Conservation (phyloP, 2,888 invertebrate species). For the Cosmia trapezina region DNA sequence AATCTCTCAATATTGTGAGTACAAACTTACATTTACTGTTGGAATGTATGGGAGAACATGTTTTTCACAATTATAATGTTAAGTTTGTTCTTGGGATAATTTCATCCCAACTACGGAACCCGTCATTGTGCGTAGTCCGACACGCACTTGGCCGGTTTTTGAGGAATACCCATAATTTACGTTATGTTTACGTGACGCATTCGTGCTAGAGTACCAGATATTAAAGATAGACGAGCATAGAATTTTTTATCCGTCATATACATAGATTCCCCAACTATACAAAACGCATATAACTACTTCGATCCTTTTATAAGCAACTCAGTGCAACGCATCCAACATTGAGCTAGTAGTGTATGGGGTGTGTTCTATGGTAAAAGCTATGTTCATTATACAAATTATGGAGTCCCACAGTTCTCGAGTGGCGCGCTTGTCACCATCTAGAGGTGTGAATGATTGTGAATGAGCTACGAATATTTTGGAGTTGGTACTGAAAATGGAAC, state of each 20-base stretch:
- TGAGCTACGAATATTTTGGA: slow-evolving; percentile 27
- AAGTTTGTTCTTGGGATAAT: too few species aligned
- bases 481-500: not conserved
- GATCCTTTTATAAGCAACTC: slow-evolving; percentile 11
- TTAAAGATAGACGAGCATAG: not conserved
- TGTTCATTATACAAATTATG: slow-evolving; percentile 67
- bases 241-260: not conserved
- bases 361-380: slow-evolving; percentile 36
- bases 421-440: slow-evolving; percentile 57
- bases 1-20: too few species aligned
- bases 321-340: slow-evolving; percentile 20
- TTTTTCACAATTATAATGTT: too few species aligned
- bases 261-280: not conserved
- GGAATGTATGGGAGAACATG: too few species aligned
- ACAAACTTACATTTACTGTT: too few species aligned
- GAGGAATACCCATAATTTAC: too few species aligned
- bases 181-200: too few species aligned
- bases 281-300: not conserved
- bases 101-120: too few species aligned
- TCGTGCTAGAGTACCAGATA: too few species aligned
- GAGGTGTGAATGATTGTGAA: slow-evolving; percentile 60
- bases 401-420: slow-evolving; percentile 66
- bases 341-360: slow-evolving; percentile 30
- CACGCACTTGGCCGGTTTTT: too few species aligned
- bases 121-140: too few species aligned